Evolutionary conservation across 2,113 vertebrate species (phyloP).

Genomic region (Chaetops frenatus): DNA sequence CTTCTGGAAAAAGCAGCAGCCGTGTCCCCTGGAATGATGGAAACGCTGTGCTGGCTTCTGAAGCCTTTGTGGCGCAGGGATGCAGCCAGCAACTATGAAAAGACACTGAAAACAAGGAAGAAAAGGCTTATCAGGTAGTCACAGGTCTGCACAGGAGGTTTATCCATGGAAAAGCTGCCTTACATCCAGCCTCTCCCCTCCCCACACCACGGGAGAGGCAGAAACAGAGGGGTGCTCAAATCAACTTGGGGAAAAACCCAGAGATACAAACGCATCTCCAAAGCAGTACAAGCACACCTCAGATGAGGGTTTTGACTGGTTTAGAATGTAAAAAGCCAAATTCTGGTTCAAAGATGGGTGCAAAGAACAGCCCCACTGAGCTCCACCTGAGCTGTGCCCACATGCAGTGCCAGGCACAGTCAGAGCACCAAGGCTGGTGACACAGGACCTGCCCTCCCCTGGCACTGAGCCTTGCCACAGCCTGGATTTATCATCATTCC

Average conservation of each 20-base stretch:
- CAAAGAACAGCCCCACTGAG: too few relatives aligned
- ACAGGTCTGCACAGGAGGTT: background rate
- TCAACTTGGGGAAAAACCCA: background rate
- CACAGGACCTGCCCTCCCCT: background rate
- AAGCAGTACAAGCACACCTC: fast-evolving
- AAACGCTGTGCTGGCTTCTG: fast-evolving
- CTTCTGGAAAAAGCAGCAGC: background rate
- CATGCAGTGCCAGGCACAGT: fast-evolving
- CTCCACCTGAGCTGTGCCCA: fast-evolving
- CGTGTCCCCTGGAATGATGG: fast-evolving
- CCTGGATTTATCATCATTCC: background rate
- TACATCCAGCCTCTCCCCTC: background rate
- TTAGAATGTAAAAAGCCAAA: fast-evolving
- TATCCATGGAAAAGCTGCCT: background rate
- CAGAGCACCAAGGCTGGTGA: fast-evolving
- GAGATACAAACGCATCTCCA: too few relatives aligned
- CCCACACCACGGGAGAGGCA: fast-evolving
- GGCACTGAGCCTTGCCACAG: background rate
- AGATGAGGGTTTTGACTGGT: fast-evolving
- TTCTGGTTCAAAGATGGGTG: fast-evolving
- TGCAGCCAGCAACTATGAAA: background rate
- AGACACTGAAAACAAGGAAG: background rate
- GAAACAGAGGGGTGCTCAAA: too few relatives aligned
- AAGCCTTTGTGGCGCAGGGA: background rate
- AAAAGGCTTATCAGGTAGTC: background rate